Percentiles rank a stretch among this genome's conserved stretches.
Evolutionary conservation across 2,797 vertebrate species (phyloP).

Genomic region (Mormyrops attenuatus): DNA sequence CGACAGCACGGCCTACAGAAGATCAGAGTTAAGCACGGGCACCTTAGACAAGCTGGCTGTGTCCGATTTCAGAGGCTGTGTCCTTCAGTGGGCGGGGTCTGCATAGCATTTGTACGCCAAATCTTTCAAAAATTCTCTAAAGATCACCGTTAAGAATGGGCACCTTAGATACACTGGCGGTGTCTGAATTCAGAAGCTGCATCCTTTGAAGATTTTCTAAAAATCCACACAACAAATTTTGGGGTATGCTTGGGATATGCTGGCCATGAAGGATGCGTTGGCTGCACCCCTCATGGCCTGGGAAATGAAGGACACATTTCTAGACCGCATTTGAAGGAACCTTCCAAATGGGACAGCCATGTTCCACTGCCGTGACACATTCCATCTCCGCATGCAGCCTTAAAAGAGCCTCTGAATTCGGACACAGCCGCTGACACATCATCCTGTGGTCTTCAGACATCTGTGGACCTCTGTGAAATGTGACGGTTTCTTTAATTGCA

Average conservation of each 20-base stretch:
- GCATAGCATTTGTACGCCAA: neutral
- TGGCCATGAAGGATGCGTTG: neutral
- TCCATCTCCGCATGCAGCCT: neutral
- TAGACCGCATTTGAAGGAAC: neutral
- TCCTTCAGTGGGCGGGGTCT: neutral
- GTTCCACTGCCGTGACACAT: neutral
- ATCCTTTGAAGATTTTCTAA: neutral
- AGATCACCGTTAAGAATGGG: neutral
- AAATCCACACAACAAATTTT: neutral
- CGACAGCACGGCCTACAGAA: conserved; percentile 36
- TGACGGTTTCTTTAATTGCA: neutral
- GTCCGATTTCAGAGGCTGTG: neutral
- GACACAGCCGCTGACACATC: neutral
- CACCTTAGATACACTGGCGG: neutral
- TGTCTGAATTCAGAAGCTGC: neutral
- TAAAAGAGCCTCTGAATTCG: neutral
- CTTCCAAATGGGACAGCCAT: neutral
- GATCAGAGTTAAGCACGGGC: neutral
- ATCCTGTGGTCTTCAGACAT: neutral
- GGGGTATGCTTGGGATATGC: neutral
- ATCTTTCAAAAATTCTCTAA: neutral
- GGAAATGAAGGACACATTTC: neutral
- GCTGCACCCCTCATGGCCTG: neutral
- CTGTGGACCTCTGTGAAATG: neutral
- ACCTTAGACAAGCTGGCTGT: neutral